phyloP scores from a whole-genome alignment of 2,797 vertebrate genomes.

The Spizella passerina region DNA sequence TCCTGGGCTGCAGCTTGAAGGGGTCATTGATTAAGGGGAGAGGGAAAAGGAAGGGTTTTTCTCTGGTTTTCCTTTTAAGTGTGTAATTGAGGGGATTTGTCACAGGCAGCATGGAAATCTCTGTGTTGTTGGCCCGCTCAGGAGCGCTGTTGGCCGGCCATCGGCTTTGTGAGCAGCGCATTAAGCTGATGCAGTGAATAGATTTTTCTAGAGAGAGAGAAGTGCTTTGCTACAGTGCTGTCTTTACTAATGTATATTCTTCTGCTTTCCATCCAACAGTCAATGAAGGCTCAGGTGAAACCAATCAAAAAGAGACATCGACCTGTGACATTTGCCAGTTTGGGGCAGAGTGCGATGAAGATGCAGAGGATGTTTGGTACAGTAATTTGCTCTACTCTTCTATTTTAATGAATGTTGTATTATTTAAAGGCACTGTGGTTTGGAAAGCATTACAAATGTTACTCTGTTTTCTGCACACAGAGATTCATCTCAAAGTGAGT shows the following conservation, averaged over 20 bases:
- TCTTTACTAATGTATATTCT: conserved; percentile 23
- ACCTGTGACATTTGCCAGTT: conserved; percentile 99
- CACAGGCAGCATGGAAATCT: not conserved
- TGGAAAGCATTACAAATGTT: not conserved
- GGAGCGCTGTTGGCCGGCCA: accelerated
- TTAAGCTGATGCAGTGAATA: not conserved
- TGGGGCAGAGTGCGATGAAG: conserved; percentile 97
- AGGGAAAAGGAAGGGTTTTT: not conserved
- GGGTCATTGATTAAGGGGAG: not conserved
- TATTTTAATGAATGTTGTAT: conserved; percentile 38
- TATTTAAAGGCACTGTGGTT: conserved; percentile 6
- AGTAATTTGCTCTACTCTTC: conserved; percentile 22
- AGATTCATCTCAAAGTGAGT: not conserved
- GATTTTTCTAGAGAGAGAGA: not conserved
- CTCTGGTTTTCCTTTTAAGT: not conserved
- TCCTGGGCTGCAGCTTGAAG: not conserved
- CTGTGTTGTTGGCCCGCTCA: not conserved
- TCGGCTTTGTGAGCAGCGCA: accelerated
- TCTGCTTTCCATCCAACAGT: conserved; percentile 77
- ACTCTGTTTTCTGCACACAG: not conserved
- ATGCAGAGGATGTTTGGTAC: conserved; percentile 98
- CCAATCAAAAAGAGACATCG: conserved; percentile 94
- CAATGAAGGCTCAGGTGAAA: conserved; percentile 95
- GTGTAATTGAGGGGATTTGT: not conserved
- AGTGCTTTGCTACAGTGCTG: not conserved